Conservation (phyloP, 2,113 vertebrate species). For the Hypomesus transpacificus region DNA sequence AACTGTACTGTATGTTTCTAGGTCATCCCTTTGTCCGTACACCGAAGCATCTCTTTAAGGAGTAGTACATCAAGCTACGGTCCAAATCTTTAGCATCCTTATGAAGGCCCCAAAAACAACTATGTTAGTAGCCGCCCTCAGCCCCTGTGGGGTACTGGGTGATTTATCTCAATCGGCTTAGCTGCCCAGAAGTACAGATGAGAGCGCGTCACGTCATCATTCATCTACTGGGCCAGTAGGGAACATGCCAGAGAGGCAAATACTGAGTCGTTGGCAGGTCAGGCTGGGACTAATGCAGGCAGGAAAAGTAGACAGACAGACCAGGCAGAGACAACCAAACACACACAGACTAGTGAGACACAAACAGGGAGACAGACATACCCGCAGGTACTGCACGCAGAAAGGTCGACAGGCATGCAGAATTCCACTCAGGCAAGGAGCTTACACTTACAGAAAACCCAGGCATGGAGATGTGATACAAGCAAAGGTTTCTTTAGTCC, state of each 20-base stretch:
- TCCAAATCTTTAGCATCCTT: conserved; percentile 43
- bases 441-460: conserved; percentile 24
- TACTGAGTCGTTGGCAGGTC: conserved; percentile 52
- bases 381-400: conserved; percentile 9
- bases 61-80: conserved; percentile 30
- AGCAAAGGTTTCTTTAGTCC: conserved; percentile 14
- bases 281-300: conserved; percentile 6
- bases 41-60: conserved; percentile 26
- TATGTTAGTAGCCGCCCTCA: conserved; percentile 39
- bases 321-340: background rate
- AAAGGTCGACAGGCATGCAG: conserved; percentile 14
- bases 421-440: conserved; percentile 6
- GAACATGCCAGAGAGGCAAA: conserved; percentile 61
- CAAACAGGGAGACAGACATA: background rate
- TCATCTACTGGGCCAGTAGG: conserved; percentile 54
- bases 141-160: conserved; percentile 45
- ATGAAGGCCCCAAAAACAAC: conserved; percentile 56
- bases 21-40: conserved; percentile 15
- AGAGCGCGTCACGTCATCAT: conserved; percentile 62
- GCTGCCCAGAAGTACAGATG: conserved; percentile 57
- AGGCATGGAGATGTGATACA: conserved; percentile 23
- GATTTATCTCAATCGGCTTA: conserved; percentile 61
- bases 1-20: conserved; percentile 17
- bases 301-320: background rate
- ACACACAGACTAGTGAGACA: background rate